Evolutionary conservation across 1,140 invertebrate genomes (phyloP).

Genomic region (Eciton burchellii): DNA sequence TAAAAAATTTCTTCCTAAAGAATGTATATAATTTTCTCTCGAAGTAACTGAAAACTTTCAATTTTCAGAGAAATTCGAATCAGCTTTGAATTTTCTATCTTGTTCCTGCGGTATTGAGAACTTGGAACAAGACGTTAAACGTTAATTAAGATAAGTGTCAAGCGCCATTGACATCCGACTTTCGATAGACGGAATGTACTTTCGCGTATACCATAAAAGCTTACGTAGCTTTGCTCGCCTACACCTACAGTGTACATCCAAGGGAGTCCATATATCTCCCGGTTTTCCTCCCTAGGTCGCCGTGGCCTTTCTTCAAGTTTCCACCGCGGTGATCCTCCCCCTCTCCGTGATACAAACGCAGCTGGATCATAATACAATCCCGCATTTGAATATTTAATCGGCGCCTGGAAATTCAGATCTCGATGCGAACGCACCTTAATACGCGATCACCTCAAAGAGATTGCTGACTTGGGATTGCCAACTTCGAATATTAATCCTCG

Average conservation of each 20-base stretch:
- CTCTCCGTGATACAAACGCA: conserved; percentile 20
- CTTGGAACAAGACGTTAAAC: not conserved
- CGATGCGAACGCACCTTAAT: conserved; percentile 14
- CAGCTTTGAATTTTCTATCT: not conserved
- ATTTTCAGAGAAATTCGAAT: not conserved
- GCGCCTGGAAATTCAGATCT: conserved; percentile 34
- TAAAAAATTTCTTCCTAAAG: too few relatives aligned
- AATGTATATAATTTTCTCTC: too few relatives aligned
- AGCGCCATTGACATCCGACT: conserved; percentile 4
- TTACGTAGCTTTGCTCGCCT: conserved; percentile 7
- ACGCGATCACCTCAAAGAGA: conserved; percentile 17
- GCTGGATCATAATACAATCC: conserved; percentile 1
- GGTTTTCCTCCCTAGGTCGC: conserved; percentile 12
- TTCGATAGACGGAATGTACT: conserved; percentile 5
- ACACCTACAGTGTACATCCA: not conserved
- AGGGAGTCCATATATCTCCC: conserved; percentile 38
- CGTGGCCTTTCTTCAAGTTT: conserved; percentile 1
- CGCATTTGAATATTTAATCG: conserved; percentile 61
- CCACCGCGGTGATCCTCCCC: not conserved
- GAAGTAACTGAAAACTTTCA: too few relatives aligned
- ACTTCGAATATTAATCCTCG: conserved; percentile 20
- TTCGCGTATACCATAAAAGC: conserved; percentile 19
- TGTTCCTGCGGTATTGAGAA: not conserved
- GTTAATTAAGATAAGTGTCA: conserved; percentile 36
- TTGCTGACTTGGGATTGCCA: conserved; percentile 1